Percentiles rank a stretch among this genome's conserved stretches.
Evolutionary conservation across 2,113 vertebrate species (phyloP).

Genomic region (Hoplias malabaricus): DNA sequence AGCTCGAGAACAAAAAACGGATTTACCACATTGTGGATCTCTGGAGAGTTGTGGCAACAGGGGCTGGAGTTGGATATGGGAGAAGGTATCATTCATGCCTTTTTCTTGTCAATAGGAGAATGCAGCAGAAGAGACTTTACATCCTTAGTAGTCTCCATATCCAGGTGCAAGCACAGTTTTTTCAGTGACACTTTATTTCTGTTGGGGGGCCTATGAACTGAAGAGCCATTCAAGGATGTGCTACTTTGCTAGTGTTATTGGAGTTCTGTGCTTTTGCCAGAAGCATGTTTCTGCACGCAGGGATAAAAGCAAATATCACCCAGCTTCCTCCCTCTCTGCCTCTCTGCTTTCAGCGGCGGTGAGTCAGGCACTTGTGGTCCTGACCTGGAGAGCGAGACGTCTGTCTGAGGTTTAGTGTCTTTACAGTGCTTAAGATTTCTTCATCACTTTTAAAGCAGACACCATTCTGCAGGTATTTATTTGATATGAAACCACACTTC

Average conservation of each 20-base stretch:
- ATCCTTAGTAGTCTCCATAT: conserved; percentile 23
- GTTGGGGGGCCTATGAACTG: conserved; percentile 7
- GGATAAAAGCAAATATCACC: conserved; percentile 13
- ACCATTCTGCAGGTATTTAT: neutral
- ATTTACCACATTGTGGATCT: conserved; percentile 59
- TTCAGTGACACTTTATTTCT: conserved; percentile 11
- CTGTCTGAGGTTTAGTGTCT: conserved; percentile 4
- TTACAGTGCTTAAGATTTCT: neutral
- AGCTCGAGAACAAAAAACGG: conserved; percentile 66
- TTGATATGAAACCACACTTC: neutral
- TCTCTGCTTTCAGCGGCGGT: conserved; percentile 24
- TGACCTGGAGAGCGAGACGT: neutral
- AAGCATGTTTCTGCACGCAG: conserved; percentile 12
- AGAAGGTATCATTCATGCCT: conserved; percentile 35
- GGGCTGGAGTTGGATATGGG: conserved; percentile 40
- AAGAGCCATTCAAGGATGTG: conserved; percentile 12
- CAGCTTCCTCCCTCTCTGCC: neutral
- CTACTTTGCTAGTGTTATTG: neutral
- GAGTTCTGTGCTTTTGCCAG: neutral
- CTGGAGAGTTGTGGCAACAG: conserved; percentile 43
- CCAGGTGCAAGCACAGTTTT: conserved; percentile 28
- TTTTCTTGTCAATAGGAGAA: conserved; percentile 25
- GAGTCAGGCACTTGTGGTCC: conserved; percentile 20
- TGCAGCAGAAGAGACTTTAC: conserved; percentile 8
- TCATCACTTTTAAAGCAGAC: conserved; percentile 17